These are phyloP conservation scores for Danio jaintianensis DNA, from an alignment of 2,797 vertebrate genomes.

Conservation along the genomic window DNA sequence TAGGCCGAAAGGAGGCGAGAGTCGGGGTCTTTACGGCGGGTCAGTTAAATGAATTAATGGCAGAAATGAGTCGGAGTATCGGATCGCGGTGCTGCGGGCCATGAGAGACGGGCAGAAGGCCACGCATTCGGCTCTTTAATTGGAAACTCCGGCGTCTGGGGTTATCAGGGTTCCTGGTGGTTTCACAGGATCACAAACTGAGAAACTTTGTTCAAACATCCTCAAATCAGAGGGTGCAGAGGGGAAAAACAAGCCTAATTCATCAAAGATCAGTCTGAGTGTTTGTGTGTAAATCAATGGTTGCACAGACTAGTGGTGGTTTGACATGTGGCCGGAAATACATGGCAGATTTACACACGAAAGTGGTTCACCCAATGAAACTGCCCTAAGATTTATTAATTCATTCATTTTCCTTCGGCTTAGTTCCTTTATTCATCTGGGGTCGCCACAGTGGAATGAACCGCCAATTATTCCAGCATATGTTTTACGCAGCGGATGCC, in stretches of 20 bases:
- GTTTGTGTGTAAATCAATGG: neutral
- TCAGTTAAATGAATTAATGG: slow-evolving; percentile 80
- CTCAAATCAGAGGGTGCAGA: neutral
- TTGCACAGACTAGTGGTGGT: no score
- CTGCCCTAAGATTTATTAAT: no score
- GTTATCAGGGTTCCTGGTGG: slow-evolving; percentile 46
- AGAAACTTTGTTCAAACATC: slow-evolving; percentile 3
- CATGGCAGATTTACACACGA: no score
- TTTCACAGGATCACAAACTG: slow-evolving; percentile 4
- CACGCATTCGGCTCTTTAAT: slow-evolving; percentile 29
- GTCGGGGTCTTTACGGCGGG: slow-evolving; percentile 74
- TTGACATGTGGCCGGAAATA: no score
- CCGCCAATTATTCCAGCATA: no score
- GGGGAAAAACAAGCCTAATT: neutral
- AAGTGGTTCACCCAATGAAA: no score
- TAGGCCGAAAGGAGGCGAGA: slow-evolving; percentile 70
- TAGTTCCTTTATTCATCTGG: no score
- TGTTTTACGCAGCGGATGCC: no score
- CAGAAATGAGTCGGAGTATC: slow-evolving; percentile 73
- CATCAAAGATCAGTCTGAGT: neutral
- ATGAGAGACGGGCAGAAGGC: slow-evolving; percentile 57
- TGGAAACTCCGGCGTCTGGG: slow-evolving; percentile 48
- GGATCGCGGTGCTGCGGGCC: slow-evolving; percentile 65
- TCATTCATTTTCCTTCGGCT: no score
- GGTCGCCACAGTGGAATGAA: no score